Evolutionary conservation across 1,140 invertebrate species (phyloP), one percentile per base, ranked within the genome.

Genomic region (Drosophila pandora): DNA sequence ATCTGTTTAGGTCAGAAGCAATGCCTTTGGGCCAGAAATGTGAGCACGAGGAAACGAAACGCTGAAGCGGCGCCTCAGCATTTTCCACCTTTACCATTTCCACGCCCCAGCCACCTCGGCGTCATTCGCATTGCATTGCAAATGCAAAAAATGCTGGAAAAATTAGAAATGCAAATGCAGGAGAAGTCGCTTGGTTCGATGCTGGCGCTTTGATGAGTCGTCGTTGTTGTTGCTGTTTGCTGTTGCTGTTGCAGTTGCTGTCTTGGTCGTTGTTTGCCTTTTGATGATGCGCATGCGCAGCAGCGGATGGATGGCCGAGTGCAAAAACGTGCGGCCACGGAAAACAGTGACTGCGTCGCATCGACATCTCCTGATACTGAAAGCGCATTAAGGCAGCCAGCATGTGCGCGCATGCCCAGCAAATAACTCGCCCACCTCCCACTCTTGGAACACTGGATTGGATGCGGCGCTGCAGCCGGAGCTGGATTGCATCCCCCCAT

Each of bases 391-490:
- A 79, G 75, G 74, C 83, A 64, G 67, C 65, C 53, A 82, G 87
- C 87, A 90, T 87, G 87, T 90, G 87, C 87, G 87, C 87, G 70
- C 79, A 87, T 90, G 87, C 63, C 67, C 82, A 82, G 83, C 84
- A 88, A 83, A 88, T 88, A 88, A 83, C 83, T 88, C 63, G 71
- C 83, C 60, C 53, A 54, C 41, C 25, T 61, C 59, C 59, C 49
- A 41, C 52, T 53, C 32, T 32, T 34, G 68, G 62, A 30, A 39
- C 39, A 48, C 13, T 34, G 61, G 62, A 77, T 56, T 79, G 32
- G 43, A 57, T n/a, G 57, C 43, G 45, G 54, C 47, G 17, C 47
- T 52, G 23, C 2, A 13, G 39, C 3, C 12, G 25, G 55, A 30
- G 49, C 34, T 37, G 32, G 57, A 64, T 48, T 25, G 57, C 62